Evolutionary conservation across 2,888 invertebrate species (phyloP), one percentile per base, ranked within the genome.

Genomic region (Drosophila ochracea): DNA sequence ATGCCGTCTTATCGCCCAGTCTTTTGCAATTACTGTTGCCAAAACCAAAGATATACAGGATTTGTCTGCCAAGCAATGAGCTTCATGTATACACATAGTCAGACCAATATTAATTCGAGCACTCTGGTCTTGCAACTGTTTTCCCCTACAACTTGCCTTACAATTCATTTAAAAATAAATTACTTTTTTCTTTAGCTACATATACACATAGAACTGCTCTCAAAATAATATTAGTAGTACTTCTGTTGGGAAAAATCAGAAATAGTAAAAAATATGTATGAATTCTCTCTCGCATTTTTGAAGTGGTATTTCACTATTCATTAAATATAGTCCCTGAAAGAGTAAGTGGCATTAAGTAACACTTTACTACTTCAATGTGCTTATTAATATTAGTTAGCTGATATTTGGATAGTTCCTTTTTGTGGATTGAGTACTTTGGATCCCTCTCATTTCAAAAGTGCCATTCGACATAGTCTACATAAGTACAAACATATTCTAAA

Each of bases 1-100:
- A 50, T 68, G 41, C 58, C 21, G 16, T 30, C 21, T 30, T 41
- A 50, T 65, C 53, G 3, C 13, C 21, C 30, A 53, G 30, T 13
- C 50, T n/a, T 1, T 33, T 35, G 30, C 41, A 35, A 53, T 43
- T 35, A 19, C 9, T 16, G 47, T 13, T 47, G 25, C 28, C 16
- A 52, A n/a, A 33, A 1, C 16, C 47, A 47, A 9, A 25, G 25
- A 4, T 9, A 47, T 25, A 9, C 47, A 16, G 16, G 47, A 16
- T 47, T 47, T 25, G 16, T 2, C 47, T 9, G 16, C 2, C 25
- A 16, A 16, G 25, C 16, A 25, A 9, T 7, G 0, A 13, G 21
- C 43, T 43, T 13, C 0, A 11, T 5, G 21, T 43, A 11, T 5
- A 11, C 11, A 21, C 1, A 43, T 5, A 43, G 43, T 21, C 21